phyloP scores from a whole-genome alignment of 2,113 vertebrate genomes.

The Peromyscus polionotus region DNA sequence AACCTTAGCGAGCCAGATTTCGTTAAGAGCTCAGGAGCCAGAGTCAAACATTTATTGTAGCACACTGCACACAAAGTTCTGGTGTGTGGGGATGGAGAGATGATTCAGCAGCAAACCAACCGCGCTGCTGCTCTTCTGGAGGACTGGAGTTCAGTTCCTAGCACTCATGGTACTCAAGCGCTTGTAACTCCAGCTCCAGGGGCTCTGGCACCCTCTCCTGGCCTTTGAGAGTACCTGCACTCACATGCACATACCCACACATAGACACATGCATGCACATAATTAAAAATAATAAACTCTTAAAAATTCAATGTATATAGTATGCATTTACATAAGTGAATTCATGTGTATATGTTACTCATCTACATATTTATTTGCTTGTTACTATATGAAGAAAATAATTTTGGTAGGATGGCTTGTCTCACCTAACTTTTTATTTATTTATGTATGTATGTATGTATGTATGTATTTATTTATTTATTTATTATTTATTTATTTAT shows the following conservation, averaged over 20 bases:
- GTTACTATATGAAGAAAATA: neutral
- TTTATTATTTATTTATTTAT: neutral
- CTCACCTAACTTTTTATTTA: neutral
- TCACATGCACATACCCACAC: neutral
- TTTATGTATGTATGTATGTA: no score
- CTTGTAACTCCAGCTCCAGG: neutral
- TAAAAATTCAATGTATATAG: neutral
- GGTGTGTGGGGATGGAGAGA: neutral
- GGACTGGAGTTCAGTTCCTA: neutral
- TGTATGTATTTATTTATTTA: no score
- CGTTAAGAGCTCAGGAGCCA: slow-evolving; percentile 1
- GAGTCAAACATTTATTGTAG: neutral
- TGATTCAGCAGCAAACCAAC: neutral
- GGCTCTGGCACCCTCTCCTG: neutral
- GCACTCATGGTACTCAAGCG: neutral
- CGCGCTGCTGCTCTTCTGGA: neutral
- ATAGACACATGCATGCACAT: neutral
- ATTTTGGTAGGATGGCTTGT: neutral
- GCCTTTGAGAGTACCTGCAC: neutral
- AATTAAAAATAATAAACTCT: neutral
- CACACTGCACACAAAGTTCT: neutral
- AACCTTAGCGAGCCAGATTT: neutral
- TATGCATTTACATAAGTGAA: neutral
- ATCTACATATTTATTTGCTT: neutral
- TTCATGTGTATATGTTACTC: neutral